phyloP scores from a whole-genome alignment of 2,113 vertebrate species.

The Irena cyanogastra region DNA sequence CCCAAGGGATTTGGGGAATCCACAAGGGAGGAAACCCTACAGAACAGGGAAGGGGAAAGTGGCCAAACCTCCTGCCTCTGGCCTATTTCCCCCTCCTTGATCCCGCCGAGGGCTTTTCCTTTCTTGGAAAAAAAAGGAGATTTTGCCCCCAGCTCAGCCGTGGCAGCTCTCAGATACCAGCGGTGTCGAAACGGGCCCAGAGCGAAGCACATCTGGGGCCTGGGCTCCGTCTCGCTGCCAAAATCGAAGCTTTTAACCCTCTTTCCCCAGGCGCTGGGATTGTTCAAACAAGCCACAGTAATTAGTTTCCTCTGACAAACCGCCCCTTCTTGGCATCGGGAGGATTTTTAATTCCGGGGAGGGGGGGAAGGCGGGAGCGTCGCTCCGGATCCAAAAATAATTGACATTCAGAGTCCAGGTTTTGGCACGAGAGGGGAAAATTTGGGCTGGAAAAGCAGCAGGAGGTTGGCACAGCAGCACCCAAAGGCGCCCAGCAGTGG shows the following conservation, averaged over 20 bases:
- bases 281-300: constrained; percentile 44
- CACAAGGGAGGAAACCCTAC: neutral
- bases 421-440: neutral
- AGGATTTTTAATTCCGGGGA: neutral
- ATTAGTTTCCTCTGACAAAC: constrained; percentile 23
- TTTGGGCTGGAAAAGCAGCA: neutral
- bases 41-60: neutral
- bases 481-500: neutral
- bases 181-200: neutral
- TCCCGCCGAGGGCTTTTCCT: neutral
- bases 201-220: constrained; percentile 27
- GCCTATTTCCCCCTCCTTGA: neutral
- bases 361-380: neutral
- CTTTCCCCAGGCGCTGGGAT: constrained; percentile 9
- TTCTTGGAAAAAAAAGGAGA: neutral
- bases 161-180: neutral
- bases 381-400: neutral
- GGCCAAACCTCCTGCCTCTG: neutral
- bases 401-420: neutral
- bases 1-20: fast-evolving
- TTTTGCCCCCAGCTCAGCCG: neutral
- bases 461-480: neutral
- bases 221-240: neutral
- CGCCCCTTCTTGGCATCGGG: neutral
- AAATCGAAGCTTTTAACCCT: constrained; percentile 11